A percentile compares a stretch with the other conserved stretches of the same genome.
phyloP scores from a whole-genome alignment of 2,797 vertebrate genomes.

The Perdix hodgsoniae region DNA sequence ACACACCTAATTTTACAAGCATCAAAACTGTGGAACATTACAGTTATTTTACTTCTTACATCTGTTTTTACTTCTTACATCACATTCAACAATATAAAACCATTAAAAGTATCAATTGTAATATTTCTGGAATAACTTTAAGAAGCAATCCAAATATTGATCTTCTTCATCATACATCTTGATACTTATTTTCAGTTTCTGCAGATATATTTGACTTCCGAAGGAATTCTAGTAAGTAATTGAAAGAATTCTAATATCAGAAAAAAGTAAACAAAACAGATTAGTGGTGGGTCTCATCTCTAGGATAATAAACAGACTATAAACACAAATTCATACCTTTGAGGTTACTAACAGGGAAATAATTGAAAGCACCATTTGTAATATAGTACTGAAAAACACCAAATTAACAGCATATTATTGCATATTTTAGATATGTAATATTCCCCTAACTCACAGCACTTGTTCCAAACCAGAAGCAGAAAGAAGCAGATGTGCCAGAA shows the following conservation, averaged over 20 bases:
- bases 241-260: not conserved
- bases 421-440: not conserved
- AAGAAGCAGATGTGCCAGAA: not conserved
- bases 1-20: not conserved
- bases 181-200: not conserved
- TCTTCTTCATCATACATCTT: not conserved
- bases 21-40: not conserved
- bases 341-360: not conserved
- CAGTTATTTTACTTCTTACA: not conserved
- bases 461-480: not conserved
- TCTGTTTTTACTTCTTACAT: not conserved
- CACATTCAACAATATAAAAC: not conserved
- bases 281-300: not conserved
- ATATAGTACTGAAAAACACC: not conserved
- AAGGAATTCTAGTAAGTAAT: not conserved
- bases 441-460: not conserved
- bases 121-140: not conserved
- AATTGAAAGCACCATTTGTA: not conserved
- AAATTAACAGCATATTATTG: not conserved
- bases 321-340: not conserved
- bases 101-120: not conserved
- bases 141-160: not conserved
- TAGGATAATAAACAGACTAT: not conserved
- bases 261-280: slow-evolving; percentile 8
- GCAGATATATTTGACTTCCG: not conserved